Percentiles rank a stretch among this genome's conserved stretches.
Conservation (phyloP, 2,113 vertebrate species). For the Actinemys pallida region DNA sequence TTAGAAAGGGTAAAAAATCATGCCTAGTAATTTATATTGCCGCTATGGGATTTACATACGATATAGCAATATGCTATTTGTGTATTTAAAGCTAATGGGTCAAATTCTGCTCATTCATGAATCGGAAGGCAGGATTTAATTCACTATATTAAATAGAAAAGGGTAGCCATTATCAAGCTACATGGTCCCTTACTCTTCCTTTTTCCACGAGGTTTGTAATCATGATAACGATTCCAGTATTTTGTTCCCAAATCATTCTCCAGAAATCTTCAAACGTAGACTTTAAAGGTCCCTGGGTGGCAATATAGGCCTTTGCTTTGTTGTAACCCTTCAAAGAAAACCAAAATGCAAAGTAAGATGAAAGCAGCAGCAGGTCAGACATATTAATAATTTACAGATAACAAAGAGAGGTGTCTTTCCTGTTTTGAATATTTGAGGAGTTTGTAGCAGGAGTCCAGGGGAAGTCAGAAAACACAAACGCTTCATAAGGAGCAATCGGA, state of each 20-base stretch:
- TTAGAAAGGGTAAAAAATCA: background rate
- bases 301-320: constrained; percentile 95
- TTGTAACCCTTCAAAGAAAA: constrained; percentile 94
- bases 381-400: constrained; percentile 72
- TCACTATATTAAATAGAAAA: background rate
- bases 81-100: background rate
- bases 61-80: background rate
- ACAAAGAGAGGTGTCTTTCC: constrained; percentile 52
- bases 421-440: constrained; percentile 11
- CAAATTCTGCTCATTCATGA: background rate
- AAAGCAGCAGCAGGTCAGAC: constrained; percentile 60
- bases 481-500: background rate
- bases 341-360: constrained; percentile 70
- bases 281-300: constrained; percentile 98
- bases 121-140: background rate
- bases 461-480: constrained; percentile 14
- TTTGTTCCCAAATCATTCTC: constrained; percentile 99
- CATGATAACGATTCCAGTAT: constrained; percentile 96
- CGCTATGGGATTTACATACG: background rate
- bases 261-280: constrained; percentile 99
- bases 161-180: constrained; percentile 29
- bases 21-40: background rate
- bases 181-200: constrained; percentile 89
- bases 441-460: constrained; percentile 6
- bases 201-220: constrained; percentile 99